Evolutionary conservation across 2,888 invertebrate genomes (phyloP).

Genomic region (Lissocephala sabroskyi): DNA sequence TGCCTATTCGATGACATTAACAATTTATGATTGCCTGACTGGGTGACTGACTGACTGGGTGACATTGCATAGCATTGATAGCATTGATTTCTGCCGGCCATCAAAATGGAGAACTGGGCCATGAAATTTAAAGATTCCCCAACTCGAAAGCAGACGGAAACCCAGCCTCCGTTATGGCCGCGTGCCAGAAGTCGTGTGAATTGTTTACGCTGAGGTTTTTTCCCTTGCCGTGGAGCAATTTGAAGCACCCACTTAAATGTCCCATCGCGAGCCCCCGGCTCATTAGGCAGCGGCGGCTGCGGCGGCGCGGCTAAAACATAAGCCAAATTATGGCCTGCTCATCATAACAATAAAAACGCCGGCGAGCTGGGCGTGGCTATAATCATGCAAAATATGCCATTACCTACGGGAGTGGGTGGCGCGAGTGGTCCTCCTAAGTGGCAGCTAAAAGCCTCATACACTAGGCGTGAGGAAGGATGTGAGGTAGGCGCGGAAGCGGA

Average conservation of each 20-base stretch:
- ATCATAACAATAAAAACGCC: constrained; percentile 25
- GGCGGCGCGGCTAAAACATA: constrained; percentile 12
- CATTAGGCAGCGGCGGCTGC: too few species aligned
- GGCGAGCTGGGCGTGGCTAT: neutral
- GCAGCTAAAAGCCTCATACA: too few species aligned
- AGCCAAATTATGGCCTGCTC: constrained; percentile 22
- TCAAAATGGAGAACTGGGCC: too few species aligned
- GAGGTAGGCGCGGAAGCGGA: too few species aligned
- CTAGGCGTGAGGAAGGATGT: too few species aligned
- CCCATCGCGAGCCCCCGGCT: constrained; percentile 9
- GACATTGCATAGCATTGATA: neutral
- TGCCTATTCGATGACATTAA: constrained; percentile 41
- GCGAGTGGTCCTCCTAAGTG: too few species aligned
- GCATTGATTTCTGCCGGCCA: neutral
- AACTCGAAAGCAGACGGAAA: too few species aligned
- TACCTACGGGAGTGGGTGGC: too few species aligned
- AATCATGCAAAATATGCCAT: constrained; percentile 11
- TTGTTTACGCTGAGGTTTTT: too few species aligned
- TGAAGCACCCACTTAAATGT: constrained; percentile 5
- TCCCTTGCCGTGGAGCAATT: constrained; percentile 14
- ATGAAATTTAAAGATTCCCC: neutral
- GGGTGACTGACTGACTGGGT: neutral
- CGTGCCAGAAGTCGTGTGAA: too few species aligned
- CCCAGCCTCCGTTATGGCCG: too few species aligned
- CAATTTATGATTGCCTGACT: constrained; percentile 43